Evolutionary conservation across 2,888 invertebrate genomes (phyloP).

Genomic region (Amphimallon solstitiale): DNA sequence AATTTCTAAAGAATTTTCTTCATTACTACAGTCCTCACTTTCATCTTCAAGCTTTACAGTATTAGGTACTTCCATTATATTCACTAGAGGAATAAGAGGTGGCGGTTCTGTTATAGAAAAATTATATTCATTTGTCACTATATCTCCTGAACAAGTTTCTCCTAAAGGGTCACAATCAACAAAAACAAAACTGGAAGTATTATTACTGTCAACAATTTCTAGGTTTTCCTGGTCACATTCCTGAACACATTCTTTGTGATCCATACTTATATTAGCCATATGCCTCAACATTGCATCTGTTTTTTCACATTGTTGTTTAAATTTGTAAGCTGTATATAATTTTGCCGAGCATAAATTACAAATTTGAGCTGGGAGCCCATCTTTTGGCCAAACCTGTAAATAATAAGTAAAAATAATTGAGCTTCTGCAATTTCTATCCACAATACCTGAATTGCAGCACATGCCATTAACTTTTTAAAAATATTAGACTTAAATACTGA

Average conservation of each 20-base stretch:
- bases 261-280: background rate
- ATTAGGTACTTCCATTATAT: too few relatives aligned
- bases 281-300: slow-evolving; percentile 62
- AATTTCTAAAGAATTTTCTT: too few relatives aligned
- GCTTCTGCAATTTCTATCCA: background rate
- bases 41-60: too few relatives aligned
- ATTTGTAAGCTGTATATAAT: slow-evolving; percentile 63
- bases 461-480: slow-evolving; percentile 64
- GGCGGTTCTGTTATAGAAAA: slow-evolving; percentile 44
- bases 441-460: slow-evolving; percentile 62
- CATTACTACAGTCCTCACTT: too few relatives aligned
- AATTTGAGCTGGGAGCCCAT: slow-evolving; percentile 62
- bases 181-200: slow-evolving; percentile 52
- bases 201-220: slow-evolving; percentile 50
- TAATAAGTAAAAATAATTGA: background rate
- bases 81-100: too few relatives aligned
- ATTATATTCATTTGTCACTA: slow-evolving; percentile 48
- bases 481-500: slow-evolving; percentile 63
- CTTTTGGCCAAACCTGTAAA: slow-evolving; percentile 63
- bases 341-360: slow-evolving; percentile 64
- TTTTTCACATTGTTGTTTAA: slow-evolving; percentile 63
- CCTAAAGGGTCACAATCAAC: slow-evolving; percentile 57
- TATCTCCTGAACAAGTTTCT: slow-evolving; percentile 52
- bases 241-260: background rate
- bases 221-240: background rate